Base-by-base conservation (phyloP, 2,797 vertebrate species). In the Silurus aristotelis region DNA sequence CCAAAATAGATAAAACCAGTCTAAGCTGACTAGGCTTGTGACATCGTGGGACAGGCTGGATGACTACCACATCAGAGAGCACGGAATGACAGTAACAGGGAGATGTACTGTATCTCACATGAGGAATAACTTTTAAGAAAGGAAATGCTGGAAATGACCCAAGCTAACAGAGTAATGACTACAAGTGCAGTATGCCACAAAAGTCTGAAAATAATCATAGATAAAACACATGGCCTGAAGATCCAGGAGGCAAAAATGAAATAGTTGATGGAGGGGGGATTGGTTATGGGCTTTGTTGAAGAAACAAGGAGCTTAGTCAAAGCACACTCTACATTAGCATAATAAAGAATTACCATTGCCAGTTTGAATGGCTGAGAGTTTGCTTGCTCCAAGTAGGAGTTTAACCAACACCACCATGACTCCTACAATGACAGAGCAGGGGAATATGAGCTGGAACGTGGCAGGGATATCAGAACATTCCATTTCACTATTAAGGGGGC, bases 201-300 rank as follows among this genome's bases (percentile, higher is more conserved):
- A 7, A 13, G 6, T 68, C 27, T 79, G 52, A 19, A 46, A 77
- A 75, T 38, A 38, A 4, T 38, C 38, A 38, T 38, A 52, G 8
- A 7, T 7, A 7, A 76, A 76, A 64, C 12, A 38, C 83, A 48
- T 61, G 19, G 67, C 78, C 78, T 81, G 6, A 80, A 72, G 31
- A 13, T 80, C 31, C 67, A 85, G 48, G 70, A 73, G 78, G 27
- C 43, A 43, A 64, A 27, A 43, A 75, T 80, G 15, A 71, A 72
- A 55, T 85, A 43, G 12, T 9, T 78, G 83, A 52, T 25, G 60
- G 10, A 1, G 22, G 31, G 27, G 25, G 22, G 58, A 19, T 77
- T 60, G 38, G 64, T 52, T 7, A 17, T 14, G 58, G 17, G 15
- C 15, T 52, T 7, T 52, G 48, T 52, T 52, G 48, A 7, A 10